Evolutionary conservation across 2,113 vertebrate genomes (phyloP), one percentile per base, ranked within the genome.

Genomic region (Nothoprocta perdicaria): DNA sequence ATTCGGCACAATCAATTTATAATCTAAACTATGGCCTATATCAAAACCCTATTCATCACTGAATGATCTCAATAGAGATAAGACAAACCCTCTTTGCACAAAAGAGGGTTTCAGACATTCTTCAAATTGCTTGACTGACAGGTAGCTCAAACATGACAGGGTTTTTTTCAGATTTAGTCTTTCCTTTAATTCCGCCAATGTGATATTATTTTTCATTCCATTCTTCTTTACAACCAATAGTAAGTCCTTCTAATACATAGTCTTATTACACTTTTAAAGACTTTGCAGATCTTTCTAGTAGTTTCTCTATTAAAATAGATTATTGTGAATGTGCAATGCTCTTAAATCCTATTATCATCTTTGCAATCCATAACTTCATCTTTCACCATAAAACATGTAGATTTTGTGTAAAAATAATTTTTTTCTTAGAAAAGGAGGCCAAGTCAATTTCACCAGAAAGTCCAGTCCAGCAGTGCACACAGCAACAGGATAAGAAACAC

Each of bases 31-130:
- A 62, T 80, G 63, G 43, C 2, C 6, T 89, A 19, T 52, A 55
- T 95, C 81, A 96, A 89, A 83, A 41, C 23, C 2, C 22, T 86
- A 81, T 89, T 96, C 69, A 92, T 81, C 58, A 66, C 33, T 71
- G 82, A 94, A 86, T 89, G 48, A 84, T 86, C 91, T 86, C 81
- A 86, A 81, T 62, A 76, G 53, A 87, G 45, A 41, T 89, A 80
- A 90, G 95, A 69, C 78, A 92, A 92, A 95, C 35, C 35, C 35
- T 38, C 35, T 38, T 38, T 38, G 35, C 7, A 38, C 35, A 38
- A 38, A 38, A 38, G 35, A 38, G 55, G 55, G 55, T 85, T 84
- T 92, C 24, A 83, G 71, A 84, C 76, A 33, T 65, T 75, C 75
- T 93, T 62, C 81, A 90, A 94, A 92, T 74, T 89, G 6, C 19